Percentiles rank a stretch among this genome's conserved stretches.
These are phyloP conservation scores for Cosmopolites sordidus DNA, from an alignment of 2,888 invertebrate species.

Conservation along the genomic window DNA sequence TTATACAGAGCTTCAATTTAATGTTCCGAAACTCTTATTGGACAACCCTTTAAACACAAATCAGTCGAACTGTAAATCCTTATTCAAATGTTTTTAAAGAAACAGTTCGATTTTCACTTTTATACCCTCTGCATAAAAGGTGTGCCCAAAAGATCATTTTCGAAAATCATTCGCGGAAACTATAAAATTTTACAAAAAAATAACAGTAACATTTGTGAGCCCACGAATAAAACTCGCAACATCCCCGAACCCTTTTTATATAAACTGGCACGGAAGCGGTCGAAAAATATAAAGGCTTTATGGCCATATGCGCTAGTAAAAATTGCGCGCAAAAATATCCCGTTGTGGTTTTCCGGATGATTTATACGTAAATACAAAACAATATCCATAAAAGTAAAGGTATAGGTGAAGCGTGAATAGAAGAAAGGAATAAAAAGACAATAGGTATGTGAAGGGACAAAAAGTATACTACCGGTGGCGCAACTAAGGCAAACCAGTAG, in stretches of 20 bases:
- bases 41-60: too few species aligned
- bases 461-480: slow-evolving; percentile 28
- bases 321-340: slow-evolving; percentile 24
- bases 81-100: too few species aligned
- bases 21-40: too few species aligned
- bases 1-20: too few species aligned
- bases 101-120: too few species aligned
- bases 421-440: slow-evolving; percentile 37
- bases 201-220: not conserved
- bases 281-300: slow-evolving; percentile 20
- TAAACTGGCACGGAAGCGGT: not conserved
- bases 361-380: slow-evolving; percentile 41
- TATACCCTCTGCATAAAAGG: too few species aligned
- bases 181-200: too few species aligned
- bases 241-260: slow-evolving; percentile 1
- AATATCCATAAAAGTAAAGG: slow-evolving; percentile 43
- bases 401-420: slow-evolving; percentile 37
- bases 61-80: too few species aligned
- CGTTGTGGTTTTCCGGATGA: slow-evolving; percentile 37
- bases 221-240: slow-evolving; percentile 1
- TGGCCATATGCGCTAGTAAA: slow-evolving; percentile 23
- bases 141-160: too few species aligned
- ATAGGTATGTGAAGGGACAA: slow-evolving; percentile 36
- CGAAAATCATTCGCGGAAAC: too few species aligned
- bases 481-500: slow-evolving; percentile 18